Conservation (phyloP, 2,888 invertebrate genomes). For the Philhelius pedissequus region DNA sequence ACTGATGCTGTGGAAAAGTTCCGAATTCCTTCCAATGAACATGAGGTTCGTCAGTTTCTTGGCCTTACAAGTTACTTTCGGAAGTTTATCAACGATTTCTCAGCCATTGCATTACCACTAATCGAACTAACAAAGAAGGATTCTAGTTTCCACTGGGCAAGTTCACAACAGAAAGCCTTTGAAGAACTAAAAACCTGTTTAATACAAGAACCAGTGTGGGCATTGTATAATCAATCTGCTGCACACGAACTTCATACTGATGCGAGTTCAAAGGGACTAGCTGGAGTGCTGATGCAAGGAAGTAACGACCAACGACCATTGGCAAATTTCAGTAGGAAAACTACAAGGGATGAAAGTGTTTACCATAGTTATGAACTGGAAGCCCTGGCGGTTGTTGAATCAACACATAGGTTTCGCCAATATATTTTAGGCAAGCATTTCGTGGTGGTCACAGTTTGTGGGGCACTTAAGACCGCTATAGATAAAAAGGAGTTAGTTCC, state of each 20-base stretch:
- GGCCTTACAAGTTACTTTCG: background rate
- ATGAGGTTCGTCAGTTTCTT: background rate
- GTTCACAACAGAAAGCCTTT: too few relatives aligned
- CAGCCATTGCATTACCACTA: background rate
- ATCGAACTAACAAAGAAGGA: too few relatives aligned
- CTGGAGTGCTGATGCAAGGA: background rate
- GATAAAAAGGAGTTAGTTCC: conserved; percentile 38
- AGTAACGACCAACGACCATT: too few relatives aligned
- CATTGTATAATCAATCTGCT: too few relatives aligned
- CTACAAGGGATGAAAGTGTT: too few relatives aligned
- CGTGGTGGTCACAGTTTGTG: conserved; percentile 14
- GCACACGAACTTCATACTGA: too few relatives aligned
- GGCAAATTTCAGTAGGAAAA: too few relatives aligned
- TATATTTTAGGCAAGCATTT: conserved; percentile 57
- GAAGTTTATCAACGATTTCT: background rate
- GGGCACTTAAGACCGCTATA: conserved; percentile 37
- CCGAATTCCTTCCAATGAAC: background rate
- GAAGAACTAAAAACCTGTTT: too few relatives aligned
- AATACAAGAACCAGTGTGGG: too few relatives aligned
- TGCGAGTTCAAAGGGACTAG: background rate
- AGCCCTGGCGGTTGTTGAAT: background rate
- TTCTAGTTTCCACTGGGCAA: too few relatives aligned
- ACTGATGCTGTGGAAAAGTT: too few relatives aligned
- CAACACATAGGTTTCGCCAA: conserved; percentile 34
- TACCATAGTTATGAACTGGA: too few relatives aligned